Evolutionary conservation across 2,888 invertebrate genomes (phyloP), one percentile per base, ranked within the genome.

Genomic region (Anthophora plumipes): DNA sequence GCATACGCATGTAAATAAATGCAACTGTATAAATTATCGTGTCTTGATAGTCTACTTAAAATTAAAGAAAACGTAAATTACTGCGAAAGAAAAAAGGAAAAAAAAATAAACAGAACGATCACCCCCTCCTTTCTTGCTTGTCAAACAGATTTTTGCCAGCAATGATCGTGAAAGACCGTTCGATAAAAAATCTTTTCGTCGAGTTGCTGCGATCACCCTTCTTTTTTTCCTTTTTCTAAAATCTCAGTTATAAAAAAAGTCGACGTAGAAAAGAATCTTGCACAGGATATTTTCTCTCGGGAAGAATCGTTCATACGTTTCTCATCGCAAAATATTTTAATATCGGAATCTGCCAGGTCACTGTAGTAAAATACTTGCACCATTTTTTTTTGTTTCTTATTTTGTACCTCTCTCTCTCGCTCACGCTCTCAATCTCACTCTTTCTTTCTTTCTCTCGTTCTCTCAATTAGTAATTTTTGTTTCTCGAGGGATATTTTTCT

Each of bases 331-430:
- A 82, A 73, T 78, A 71, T 66, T 46, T 77, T 59, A 52, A 74
- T 84, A 84, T 84, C 83, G 84, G 81, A 84, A 83, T 84, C 84
- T 84, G 84, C 77, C 84, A 84, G 84, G 84, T 84, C 81, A 77
- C 71, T 70, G 69, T 80, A 72, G 84, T 76, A 83, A 74, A 77
- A 81, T 77, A 84, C 60, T 80, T 77, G 84, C 84, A 80, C 80
- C 81, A 66, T 70, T 25, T 63, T 48, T 63, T 73, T 46, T n/a
- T 50, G n/a, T 48, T 69, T 57, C 12, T 64, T 54, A 22, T 43
- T 59, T 50, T 48, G 20, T 22, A 48, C 31, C 31, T 78, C 37
- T 50, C 37, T 50, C 31, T 43, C 37, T 54, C 67, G 37, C 55
- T 22, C 67, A 25, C 43, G 25, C 54, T 20, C 52, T 50, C 46